A percentile compares a stretch with the other conserved stretches of the same genome.
These are phyloP conservation scores for Agapetus fuscipes DNA, from an alignment of 2,888 invertebrate species.

Conservation along the genomic window DNA sequence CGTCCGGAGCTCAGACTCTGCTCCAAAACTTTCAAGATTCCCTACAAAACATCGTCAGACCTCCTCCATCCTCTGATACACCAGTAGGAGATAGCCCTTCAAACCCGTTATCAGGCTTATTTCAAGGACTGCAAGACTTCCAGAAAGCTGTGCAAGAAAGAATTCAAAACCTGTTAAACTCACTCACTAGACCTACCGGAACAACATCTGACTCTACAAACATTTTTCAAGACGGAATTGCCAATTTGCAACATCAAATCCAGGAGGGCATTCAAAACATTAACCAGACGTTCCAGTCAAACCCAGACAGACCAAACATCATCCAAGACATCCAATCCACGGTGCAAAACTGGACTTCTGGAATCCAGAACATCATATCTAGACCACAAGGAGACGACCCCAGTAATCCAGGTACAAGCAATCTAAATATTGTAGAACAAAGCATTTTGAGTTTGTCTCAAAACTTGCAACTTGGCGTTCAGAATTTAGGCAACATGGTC, in stretches of 20 bases:
- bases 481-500: too few relatives aligned
- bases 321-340: slow-evolving; percentile 5
- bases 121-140: slow-evolving; percentile 9
- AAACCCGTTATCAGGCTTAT: neutral
- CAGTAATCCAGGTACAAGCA: too few relatives aligned
- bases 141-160: slow-evolving; percentile 5
- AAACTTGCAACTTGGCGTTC: too few relatives aligned
- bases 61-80: slow-evolving; percentile 1
- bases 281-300: slow-evolving; percentile 6
- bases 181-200: slow-evolving; percentile 4
- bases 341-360: too few relatives aligned
- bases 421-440: too few relatives aligned
- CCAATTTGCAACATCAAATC: slow-evolving; percentile 2
- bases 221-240: slow-evolving; percentile 8
- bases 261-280: slow-evolving; percentile 5
- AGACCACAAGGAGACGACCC: too few relatives aligned
- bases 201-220: neutral
- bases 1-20: slow-evolving; percentile 2
- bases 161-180: slow-evolving; percentile 5
- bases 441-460: too few relatives aligned
- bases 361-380: too few relatives aligned
- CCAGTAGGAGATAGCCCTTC: neutral
- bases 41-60: slow-evolving; percentile 7
- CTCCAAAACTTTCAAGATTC: slow-evolving; percentile 5
- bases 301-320: slow-evolving; percentile 1